Base-by-base conservation (phyloP, 2,797 vertebrate genomes). In the Pteropus rufus region DNA sequence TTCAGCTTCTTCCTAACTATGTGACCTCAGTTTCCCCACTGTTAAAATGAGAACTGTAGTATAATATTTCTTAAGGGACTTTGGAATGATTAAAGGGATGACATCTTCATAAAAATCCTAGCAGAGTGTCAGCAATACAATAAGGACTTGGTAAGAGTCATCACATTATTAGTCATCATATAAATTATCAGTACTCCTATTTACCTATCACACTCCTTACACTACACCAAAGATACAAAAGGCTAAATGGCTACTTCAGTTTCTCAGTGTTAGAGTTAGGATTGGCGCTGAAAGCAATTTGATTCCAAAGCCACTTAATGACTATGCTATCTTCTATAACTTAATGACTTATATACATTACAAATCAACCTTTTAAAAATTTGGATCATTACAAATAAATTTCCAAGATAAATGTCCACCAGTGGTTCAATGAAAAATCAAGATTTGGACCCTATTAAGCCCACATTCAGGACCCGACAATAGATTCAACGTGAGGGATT, bases 271-370 rank as follows among this genome's bases (percentile, higher is more conserved):
- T 84, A 54, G 36, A 64, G 1, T 73, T 46, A 84, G 36, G 10
- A 73, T 9, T 93, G 65, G 0, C n/a, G 84, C 85, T 85, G 70
- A 94, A 95, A 81, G 19, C 19, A 86, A 3, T 81, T 91, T 93
- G 56, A 93, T 84, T 83, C 64, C 84, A 95, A 83, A 94, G 41
- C 3, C 39, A 89, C 87, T 29, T 62, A 92, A 94, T 64, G 39
- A 76, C 29, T 89, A 16, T 60, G 7, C 0, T 80, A 54, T 77
- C 44, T 49, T 91, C 84, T 58, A 56, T 49, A 89, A 89, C 70
- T 49, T 62, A 75, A 14, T 67, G 90, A 56, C 1, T 46, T 60
- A 77, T 52, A 72, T 34, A 41, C 1, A n/a, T 62, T 77, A 65
- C 10, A 39, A 83, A 75, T 62, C 18, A 72, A 36, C 4, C 29